Evolutionary conservation across 1,140 invertebrate genomes (phyloP).

Genomic region (Bacillus rossius): DNA sequence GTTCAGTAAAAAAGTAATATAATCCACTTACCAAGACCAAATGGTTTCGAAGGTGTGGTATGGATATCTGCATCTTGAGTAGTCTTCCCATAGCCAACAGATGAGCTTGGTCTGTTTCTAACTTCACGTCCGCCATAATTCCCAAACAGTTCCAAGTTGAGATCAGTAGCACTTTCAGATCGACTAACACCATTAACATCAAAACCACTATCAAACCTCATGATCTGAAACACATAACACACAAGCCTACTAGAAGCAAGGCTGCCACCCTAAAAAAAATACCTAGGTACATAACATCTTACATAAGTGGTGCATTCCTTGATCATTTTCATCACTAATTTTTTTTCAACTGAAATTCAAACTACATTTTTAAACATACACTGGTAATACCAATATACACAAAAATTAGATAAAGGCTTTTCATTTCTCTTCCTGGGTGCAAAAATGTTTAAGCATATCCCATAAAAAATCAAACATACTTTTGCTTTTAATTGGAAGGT

Average conservation of each 20-base stretch:
- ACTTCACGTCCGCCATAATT: conserved; percentile 11
- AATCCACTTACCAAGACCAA: conserved; percentile 65
- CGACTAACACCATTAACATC: conserved; percentile 62
- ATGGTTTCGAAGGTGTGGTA: conserved; percentile 59
- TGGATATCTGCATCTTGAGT: conserved; percentile 32
- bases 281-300: no score
- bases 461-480: no score
- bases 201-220: conserved; percentile 73
- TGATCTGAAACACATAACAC: conserved; percentile 52
- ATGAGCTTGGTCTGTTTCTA: conserved; percentile 1
- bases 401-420: no score
- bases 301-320: no score
- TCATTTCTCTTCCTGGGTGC: no score
- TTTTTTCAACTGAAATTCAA: no score
- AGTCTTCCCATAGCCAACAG: neutral
- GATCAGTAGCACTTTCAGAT: conserved; percentile 77
- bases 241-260: conserved; percentile 18
- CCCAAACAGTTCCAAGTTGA: conserved; percentile 53
- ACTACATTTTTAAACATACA: no score
- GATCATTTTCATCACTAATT: no score
- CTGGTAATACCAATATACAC: no score
- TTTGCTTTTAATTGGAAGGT: no score
- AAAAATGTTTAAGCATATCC: no score
- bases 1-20: no score
- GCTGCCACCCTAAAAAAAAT: conserved; percentile 7